Evolutionary conservation across 2,888 invertebrate genomes (phyloP), one percentile per base, ranked within the genome.

Genomic region (Drosophila subsilvestris): DNA sequence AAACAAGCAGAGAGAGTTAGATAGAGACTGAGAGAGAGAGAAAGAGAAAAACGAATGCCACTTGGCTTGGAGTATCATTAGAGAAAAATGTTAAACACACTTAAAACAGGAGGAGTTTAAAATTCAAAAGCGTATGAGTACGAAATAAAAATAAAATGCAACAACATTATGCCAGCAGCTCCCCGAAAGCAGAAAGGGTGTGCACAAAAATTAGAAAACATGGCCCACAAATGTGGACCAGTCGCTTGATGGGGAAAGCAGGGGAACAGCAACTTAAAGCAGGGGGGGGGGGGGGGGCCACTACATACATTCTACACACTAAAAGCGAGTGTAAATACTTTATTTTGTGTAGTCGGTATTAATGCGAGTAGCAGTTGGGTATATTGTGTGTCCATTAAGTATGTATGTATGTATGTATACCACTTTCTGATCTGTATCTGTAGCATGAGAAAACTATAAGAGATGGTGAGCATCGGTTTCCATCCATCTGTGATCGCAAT

Each of bases 41-140:
- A 44, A 62, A 63, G 71, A 70, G 74, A 75, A 81, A 75, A 75
- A 80, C 81, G 79, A 88, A 86, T 77, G 80, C 63, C 73, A 78
- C 86, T 89, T 86, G 80, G 55, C 74, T 78, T 79, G 58, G 86
- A 86, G 86, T 89, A 83, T 88, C 88, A 89, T 89, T 88, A 78
- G 76, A 76, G 83, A 74, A 83, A 85, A 86, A 88, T 86, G 88
- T 87, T 86, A 88, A 89, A 89, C 80, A 83, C 86, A 89, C 89
- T 86, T 63, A 69, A 75, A 68, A 56, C 37, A 37, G 49, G 55
- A 60, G 53, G 53, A 63, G 65, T 61, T 81, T 78, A 79, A 87
- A 78, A 88, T 74, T 85, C 85, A 79, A 61, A 79, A 79, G 85
- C 76, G 66, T 72, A 80, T 74, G 74, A 83, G 78, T 69, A 68